Percentiles rank a stretch among this genome's conserved stretches.
phyloP scores from a whole-genome alignment of 2,888 invertebrate genomes.

The Caenorhabditis drosophilae region DNA sequence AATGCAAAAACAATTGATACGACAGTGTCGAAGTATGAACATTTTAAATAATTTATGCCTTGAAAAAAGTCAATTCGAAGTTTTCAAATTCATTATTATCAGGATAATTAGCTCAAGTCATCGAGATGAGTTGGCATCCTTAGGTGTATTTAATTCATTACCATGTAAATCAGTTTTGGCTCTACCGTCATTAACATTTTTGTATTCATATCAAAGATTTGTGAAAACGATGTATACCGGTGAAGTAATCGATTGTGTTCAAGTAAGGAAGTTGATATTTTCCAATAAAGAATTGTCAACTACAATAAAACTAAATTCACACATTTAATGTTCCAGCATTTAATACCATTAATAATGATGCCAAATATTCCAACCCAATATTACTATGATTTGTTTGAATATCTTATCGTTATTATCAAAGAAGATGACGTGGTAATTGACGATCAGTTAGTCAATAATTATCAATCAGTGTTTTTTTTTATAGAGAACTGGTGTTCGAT shows the following conservation, averaged over 20 bases:
- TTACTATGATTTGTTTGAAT: slow-evolving; percentile 39
- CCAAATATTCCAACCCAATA: slow-evolving; percentile 41
- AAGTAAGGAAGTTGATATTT: slow-evolving; percentile 1
- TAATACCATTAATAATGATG: slow-evolving; percentile 38
- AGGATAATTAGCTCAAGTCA: slow-evolving; percentile 35
- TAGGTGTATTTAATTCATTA: slow-evolving; percentile 18
- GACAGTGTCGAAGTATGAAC: slow-evolving; percentile 27
- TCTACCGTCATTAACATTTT: slow-evolving; percentile 39
- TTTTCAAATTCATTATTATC: slow-evolving; percentile 4
- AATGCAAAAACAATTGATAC: slow-evolving; percentile 38
- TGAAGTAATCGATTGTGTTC: slow-evolving; percentile 27
- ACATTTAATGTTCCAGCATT: slow-evolving; percentile 9
- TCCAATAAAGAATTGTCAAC: no score
- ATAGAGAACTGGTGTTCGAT: slow-evolving; percentile 21
- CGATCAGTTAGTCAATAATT: neutral
- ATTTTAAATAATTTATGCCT: slow-evolving; percentile 1
- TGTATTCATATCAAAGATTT: slow-evolving; percentile 39
- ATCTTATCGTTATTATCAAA: slow-evolving; percentile 33
- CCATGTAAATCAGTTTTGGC: slow-evolving; percentile 17
- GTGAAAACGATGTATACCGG: slow-evolving; percentile 37
- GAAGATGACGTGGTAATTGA: slow-evolving; percentile 13
- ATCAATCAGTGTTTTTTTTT: neutral
- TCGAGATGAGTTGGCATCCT: slow-evolving; percentile 29
- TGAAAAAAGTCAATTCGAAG: neutral
- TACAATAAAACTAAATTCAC: neutral